A percentile compares a stretch with the other conserved stretches of the same genome.
Evolutionary conservation across 2,888 invertebrate species (phyloP).

Genomic region (Hypena proboscidalis): DNA sequence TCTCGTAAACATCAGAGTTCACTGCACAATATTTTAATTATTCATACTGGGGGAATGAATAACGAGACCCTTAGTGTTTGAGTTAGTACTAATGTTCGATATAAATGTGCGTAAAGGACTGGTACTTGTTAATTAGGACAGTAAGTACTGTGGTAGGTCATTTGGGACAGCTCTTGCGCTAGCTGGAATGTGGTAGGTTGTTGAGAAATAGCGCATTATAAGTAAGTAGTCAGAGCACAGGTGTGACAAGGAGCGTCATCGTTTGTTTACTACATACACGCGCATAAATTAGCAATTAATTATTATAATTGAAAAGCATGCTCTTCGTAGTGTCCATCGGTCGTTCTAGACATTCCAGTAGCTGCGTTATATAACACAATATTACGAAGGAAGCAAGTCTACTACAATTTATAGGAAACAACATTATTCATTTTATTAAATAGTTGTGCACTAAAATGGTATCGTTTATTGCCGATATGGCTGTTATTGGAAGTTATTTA

Average conservation of each 20-base stretch:
- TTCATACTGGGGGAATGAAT: constrained; percentile 44
- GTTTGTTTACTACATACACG: constrained; percentile 51
- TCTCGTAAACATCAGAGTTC: constrained; percentile 60
- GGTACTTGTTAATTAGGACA: constrained; percentile 28
- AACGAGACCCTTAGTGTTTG: constrained; percentile 37
- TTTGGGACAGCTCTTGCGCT: constrained; percentile 14
- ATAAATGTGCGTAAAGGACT: constrained; percentile 28
- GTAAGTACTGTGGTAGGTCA: constrained; percentile 12
- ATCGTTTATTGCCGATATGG: too few species aligned
- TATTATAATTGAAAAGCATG: constrained; percentile 54
- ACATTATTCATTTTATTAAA: too few species aligned
- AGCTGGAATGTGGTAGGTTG: neutral
- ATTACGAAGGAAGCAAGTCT: too few species aligned
- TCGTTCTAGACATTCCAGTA: constrained; percentile 3
- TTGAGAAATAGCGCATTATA: constrained; percentile 26
- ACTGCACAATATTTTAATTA: constrained; percentile 60
- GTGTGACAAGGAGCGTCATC: constrained; percentile 43
- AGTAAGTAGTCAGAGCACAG: constrained; percentile 36
- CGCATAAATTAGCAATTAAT: constrained; percentile 64
- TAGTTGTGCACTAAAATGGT: too few species aligned
- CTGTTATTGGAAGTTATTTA: too few species aligned
- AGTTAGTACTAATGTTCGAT: constrained; percentile 32
- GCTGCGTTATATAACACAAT: constrained; percentile 1
- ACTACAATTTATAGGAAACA: too few species aligned
- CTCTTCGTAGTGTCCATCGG: constrained; percentile 3